Conservation (phyloP, 1,140 invertebrate genomes). For the Nylanderia fulva region DNA sequence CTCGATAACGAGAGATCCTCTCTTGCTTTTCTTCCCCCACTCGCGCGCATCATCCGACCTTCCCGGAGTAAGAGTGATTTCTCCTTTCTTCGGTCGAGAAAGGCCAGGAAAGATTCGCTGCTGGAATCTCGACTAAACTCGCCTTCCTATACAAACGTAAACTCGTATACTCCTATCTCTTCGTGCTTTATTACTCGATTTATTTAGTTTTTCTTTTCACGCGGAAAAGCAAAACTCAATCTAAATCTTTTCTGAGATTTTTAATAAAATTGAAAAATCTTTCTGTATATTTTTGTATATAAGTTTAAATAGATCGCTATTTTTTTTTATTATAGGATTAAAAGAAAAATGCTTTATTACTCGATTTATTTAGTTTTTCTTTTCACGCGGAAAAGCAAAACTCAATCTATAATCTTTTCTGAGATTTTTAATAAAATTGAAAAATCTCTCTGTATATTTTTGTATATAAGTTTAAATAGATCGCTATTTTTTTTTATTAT, state of each 20-base stretch:
- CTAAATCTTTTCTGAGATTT: neutral
- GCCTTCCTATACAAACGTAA: slow-evolving; percentile 15
- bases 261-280: neutral
- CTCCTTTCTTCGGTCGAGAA: slow-evolving; percentile 69
- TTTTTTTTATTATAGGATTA: no score
- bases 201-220: neutral
- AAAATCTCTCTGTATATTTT: neutral
- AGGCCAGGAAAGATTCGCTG: slow-evolving; percentile 51
- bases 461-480: neutral
- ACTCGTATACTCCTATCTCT: slow-evolving; percentile 42
- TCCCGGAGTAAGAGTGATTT: slow-evolving; percentile 68
- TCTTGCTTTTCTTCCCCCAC: slow-evolving; percentile 24
- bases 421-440: neutral
- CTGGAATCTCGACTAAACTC: slow-evolving; percentile 59
- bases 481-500: neutral
- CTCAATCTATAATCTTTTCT: neutral
- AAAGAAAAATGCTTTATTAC: no score
- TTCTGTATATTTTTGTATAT: neutral
- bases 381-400: neutral
- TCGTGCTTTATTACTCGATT: slow-evolving; percentile 8
- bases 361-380: neutral
- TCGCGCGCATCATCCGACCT: slow-evolving; percentile 19
- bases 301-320: neutral
- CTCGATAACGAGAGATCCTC: slow-evolving; percentile 20
- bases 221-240: neutral